These are phyloP conservation scores for Orchestia grillus DNA, from an alignment of 1,140 invertebrate species.

Conservation along the genomic window DNA sequence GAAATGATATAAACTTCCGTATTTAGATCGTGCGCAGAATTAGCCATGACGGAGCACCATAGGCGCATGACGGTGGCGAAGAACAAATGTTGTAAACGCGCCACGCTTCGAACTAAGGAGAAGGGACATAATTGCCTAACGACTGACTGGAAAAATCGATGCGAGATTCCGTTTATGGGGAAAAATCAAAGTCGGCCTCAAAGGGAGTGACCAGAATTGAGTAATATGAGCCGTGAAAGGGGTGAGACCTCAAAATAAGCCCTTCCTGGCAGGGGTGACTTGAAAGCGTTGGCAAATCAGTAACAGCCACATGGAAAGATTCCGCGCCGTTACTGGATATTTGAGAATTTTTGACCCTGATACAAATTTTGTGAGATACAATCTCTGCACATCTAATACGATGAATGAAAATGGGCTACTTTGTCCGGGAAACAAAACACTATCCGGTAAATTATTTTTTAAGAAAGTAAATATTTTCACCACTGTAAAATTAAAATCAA, in stretches of 20 bases:
- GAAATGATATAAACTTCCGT: background rate
- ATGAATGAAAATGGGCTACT: background rate
- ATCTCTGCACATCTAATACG: background rate
- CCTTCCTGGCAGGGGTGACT: background rate
- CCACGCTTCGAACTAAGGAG: background rate
- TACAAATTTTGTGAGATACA: background rate
- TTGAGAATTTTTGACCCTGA: background rate
- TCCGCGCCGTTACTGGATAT: background rate
- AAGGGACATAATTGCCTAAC: slow-evolving; percentile 4
- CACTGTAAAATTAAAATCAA: background rate
- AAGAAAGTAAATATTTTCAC: background rate
- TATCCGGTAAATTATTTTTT: background rate
- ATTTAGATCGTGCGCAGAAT: background rate
- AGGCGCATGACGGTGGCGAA: background rate
- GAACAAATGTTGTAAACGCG: background rate
- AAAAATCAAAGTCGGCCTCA: background rate
- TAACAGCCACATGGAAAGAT: background rate
- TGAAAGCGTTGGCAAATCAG: background rate
- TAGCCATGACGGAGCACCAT: background rate
- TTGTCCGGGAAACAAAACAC: background rate
- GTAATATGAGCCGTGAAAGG: slow-evolving; percentile 34
- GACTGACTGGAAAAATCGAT: slow-evolving; percentile 12
- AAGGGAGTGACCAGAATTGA: slow-evolving; percentile 23
- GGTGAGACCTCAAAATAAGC: slow-evolving; percentile 25
- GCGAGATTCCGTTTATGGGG: slow-evolving; percentile 6